Evolutionary conservation across 2,888 invertebrate genomes (phyloP).

Genomic region (Atethmia centrago): DNA sequence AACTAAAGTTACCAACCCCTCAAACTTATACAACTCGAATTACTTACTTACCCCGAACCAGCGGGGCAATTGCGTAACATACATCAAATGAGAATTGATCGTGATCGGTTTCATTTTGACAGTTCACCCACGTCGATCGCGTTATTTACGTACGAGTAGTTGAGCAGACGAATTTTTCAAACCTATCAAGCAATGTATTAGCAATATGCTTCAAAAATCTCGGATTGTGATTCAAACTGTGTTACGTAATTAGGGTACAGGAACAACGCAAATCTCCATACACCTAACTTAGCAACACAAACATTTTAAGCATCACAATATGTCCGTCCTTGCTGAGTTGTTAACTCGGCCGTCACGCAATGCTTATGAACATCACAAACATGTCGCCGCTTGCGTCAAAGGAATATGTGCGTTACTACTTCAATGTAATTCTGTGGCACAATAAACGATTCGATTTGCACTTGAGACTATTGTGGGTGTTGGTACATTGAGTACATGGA

Average conservation of each 20-base stretch:
- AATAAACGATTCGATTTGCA: conserved; percentile 54
- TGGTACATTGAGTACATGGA: conserved; percentile 5
- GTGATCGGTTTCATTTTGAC: too few relatives aligned
- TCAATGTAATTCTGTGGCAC: conserved; percentile 38
- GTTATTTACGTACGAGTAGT: too few relatives aligned
- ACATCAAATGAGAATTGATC: too few relatives aligned
- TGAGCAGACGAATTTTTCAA: too few relatives aligned
- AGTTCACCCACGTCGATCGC: too few relatives aligned
- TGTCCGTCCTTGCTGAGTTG: conserved; percentile 44
- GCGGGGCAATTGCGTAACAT: too few relatives aligned
- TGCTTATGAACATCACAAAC: conserved; percentile 64
- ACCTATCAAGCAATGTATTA: too few relatives aligned
- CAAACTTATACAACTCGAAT: not conserved
- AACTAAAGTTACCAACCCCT: not conserved
- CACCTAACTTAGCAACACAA: conserved; percentile 39
- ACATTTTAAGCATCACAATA: conserved; percentile 48
- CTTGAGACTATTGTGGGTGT: conserved; percentile 30
- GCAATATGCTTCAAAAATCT: too few relatives aligned
- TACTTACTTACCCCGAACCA: not conserved
- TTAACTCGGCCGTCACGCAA: conserved; percentile 64
- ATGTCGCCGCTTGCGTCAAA: conserved; percentile 58
- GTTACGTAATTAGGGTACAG: too few relatives aligned
- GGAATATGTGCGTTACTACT: conserved; percentile 39
- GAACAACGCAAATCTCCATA: not conserved
- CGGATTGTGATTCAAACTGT: too few relatives aligned